Evolutionary conservation across 2,888 invertebrate genomes (phyloP), one percentile per base, ranked within the genome.

Genomic region (Polyommatus icarus): DNA sequence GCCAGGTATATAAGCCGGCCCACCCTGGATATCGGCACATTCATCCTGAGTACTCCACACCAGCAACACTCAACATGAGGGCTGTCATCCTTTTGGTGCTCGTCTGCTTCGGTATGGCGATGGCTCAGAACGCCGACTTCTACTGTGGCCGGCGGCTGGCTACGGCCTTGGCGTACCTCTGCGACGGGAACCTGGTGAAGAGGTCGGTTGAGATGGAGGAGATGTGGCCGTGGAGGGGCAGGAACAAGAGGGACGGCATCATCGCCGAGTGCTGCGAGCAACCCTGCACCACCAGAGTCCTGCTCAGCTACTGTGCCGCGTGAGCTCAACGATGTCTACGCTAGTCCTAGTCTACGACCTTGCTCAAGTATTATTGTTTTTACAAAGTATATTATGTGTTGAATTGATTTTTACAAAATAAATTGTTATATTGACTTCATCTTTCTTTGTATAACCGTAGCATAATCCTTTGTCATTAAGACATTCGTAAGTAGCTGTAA

Each of bases 261-360:
- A 85, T 82, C 12, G 81, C 80, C 0, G 84, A 86, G 61, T 88
- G 88, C 83, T 88, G 88, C 77, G 82, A 83, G 3, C 86, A 86
- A 12, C 82, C 85, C 0, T 88, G 88, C 79, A 79, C 83, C 3
- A 71, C 83, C 3, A 78, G 81, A 2, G 85, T 86, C 57, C 80
- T 87, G 8, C 46, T 84, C 10, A 73, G 80, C 5, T 87, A 87
- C 79, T 87, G 86, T 71, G 80, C 80, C 24, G 57, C 54, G 10
- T 59, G 7, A 73, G 24, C 8, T 8, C 36, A 54, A 15, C 18
- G 24, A 61, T 24, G 12, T 24, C 61, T 59, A 2, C 59, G 20
- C 67, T 18, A 18, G 54, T 54, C 29, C 29, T 67, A 67, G 67
- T 67, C 29, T 67, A 15, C 67, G 67, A 29, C 67, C 29, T 67